Percentiles rank a stretch among this genome's conserved stretches.
These are phyloP conservation scores for Tachyglossus aculeatus DNA, from an alignment of 2,797 vertebrate genomes.

Conservation along the genomic window DNA sequence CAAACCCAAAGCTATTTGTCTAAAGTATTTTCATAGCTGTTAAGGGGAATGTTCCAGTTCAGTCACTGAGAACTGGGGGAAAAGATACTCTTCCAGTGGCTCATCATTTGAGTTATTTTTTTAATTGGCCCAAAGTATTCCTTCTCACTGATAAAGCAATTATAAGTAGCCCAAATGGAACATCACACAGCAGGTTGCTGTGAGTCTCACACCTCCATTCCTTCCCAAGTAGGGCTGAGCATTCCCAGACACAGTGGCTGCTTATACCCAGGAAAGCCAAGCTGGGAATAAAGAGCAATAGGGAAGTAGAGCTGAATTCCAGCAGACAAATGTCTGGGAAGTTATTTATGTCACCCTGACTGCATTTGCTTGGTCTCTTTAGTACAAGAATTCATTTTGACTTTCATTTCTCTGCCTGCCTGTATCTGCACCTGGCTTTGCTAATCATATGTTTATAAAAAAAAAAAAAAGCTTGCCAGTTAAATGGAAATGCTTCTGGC, in stretches of 20 bases:
- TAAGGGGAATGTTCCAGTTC: no score
- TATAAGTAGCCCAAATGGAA: background rate
- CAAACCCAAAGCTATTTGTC: no score
- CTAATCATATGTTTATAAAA: background rate
- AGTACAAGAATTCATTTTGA: background rate
- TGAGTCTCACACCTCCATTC: background rate
- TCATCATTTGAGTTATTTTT: background rate
- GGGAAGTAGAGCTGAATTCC: background rate
- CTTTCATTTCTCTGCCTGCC: background rate
- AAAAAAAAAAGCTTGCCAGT: background rate
- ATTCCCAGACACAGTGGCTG: background rate
- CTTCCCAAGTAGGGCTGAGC: background rate
- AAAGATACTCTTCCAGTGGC: accelerated
- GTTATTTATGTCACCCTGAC: background rate
- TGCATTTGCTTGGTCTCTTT: background rate
- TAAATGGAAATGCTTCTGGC: no score
- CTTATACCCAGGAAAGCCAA: background rate
- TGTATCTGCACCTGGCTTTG: background rate
- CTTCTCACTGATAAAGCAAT: background rate
- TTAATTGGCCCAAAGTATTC: background rate
- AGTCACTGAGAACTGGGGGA: no score
- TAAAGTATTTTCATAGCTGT: no score
- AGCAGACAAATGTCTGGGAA: background rate
- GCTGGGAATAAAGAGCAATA: accelerated
- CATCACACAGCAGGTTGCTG: background rate